Evolutionary conservation across 1,140 invertebrate genomes (phyloP).

Genomic region (Antheraea mylitta): DNA sequence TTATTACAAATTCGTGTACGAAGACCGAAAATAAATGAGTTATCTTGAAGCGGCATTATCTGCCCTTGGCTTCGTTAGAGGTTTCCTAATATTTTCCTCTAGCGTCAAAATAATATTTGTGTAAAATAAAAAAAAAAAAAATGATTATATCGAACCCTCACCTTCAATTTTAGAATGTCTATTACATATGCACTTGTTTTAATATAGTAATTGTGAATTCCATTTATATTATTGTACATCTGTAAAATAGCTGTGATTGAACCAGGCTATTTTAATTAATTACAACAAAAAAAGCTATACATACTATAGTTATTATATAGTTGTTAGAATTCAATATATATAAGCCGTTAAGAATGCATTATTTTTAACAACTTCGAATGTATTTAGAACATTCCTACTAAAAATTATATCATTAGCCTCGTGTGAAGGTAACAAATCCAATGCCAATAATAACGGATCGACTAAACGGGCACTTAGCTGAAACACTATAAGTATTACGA

Average conservation of each 20-base stretch:
- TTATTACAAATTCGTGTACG: background rate
- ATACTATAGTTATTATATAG: background rate
- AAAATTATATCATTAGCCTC: slow-evolving; percentile 1
- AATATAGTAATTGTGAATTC: no score
- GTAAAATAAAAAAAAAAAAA: no score
- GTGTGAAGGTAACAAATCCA: background rate
- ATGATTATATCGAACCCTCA: no score
- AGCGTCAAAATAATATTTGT: no score
- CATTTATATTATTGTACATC: background rate
- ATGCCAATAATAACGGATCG: background rate
- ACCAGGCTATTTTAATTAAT: background rate
- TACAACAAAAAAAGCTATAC: background rate
- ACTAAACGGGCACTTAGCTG: background rate
- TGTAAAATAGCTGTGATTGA: background rate
- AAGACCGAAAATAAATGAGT: background rate
- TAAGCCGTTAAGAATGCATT: background rate
- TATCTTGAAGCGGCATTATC: background rate
- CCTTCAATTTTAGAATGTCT: no score
- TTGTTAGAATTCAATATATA: background rate
- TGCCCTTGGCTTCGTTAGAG: background rate
- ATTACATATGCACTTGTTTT: no score
- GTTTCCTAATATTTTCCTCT: background rate
- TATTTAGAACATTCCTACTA: slow-evolving; percentile 1
- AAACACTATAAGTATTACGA: slow-evolving; percentile 3
- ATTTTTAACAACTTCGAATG: slow-evolving; percentile 1